Evolutionary conservation across 2,113 vertebrate genomes (phyloP), one percentile per base, ranked within the genome.

Genomic region (Nerophis lumbriciformis): DNA sequence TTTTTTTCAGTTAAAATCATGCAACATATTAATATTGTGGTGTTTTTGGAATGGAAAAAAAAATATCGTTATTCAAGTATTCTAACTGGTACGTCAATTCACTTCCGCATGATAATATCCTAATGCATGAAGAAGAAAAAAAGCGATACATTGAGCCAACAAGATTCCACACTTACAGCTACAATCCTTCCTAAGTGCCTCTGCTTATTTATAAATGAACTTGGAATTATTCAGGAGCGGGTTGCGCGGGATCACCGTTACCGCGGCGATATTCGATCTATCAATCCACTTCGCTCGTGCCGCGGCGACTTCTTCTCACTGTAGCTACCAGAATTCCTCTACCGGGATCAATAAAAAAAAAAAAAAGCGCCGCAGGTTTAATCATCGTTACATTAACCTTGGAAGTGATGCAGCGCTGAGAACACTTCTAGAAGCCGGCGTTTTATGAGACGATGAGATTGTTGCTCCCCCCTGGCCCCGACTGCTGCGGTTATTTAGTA

Each of bases 401-500:
- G 57, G 59, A 58, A 60, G 56, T 5, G 44, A 63, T 37, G 62
- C 68, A 55, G 48, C 69, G 57, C 45, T 3, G 36, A 66, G 56
- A 63, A 38, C 68, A 9, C 67, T 69, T 57, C 11, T 9, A 52
- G 66, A 71, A 65, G 37, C 53, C 13, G 38, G 45, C 14, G 21
- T 68, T 77, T 73, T 72, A 66, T 66, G 59, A 60, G 72, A 68
- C 53, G 39, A 51, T 66, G 54, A 71, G 54, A 5, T 37, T 49
- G 54, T 28, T 49, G 54, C 69, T 58, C 48, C 59, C 62, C 62
- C 19, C 50, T 19, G 68, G 36, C 36, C 70, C 74, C 57, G 52
- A 73, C 71, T 76, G 66, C 76, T 67, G 74, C 62, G 62, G 72
- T 62, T 16, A 2, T 47, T 15, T 49, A 15, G 71, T 63, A 79